phyloP scores from a whole-genome alignment of 2,888 invertebrate genomes.

The Orchesella flavescens region DNA sequence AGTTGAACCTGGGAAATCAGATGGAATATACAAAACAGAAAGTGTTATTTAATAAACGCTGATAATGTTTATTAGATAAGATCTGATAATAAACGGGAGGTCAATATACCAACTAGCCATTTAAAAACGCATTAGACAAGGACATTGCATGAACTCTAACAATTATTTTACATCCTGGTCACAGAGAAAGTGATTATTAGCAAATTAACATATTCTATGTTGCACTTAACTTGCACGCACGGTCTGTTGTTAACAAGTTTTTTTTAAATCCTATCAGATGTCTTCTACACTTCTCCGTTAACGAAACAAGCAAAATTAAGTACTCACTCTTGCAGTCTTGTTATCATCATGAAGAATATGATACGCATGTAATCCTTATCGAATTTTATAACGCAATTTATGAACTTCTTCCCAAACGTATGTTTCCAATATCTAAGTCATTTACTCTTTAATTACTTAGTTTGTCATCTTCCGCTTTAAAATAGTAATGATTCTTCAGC shows the following conservation, averaged over 20 bases:
- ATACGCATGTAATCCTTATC: not conserved
- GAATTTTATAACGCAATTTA: not conserved
- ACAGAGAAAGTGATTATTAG: slow-evolving; percentile 32
- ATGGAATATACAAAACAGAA: not conserved
- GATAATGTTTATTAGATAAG: slow-evolving; percentile 23
- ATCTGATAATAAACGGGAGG: slow-evolving; percentile 9
- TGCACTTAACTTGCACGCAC: too few species aligned
- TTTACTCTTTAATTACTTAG: not conserved
- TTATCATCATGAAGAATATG: not conserved
- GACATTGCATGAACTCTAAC: slow-evolving; percentile 31
- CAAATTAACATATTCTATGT: not conserved
- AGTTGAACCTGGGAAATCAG: too few species aligned
- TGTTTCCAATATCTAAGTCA: not conserved
- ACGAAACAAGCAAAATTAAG: too few species aligned
- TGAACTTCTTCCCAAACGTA: not conserved
- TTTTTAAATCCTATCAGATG: too few species aligned
- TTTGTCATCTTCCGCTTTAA: too few species aligned
- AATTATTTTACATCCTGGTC: slow-evolving; percentile 54
- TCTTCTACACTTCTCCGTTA: too few species aligned
- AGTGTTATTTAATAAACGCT: not conserved
- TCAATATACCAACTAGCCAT: slow-evolving; percentile 14
- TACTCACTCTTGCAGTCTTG: too few species aligned
- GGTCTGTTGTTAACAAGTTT: too few species aligned
- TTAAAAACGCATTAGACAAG: slow-evolving; percentile 9
- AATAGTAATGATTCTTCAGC: too few species aligned